Conservation (phyloP, 2,888 invertebrate species). For the Euzetes globulus region DNA sequence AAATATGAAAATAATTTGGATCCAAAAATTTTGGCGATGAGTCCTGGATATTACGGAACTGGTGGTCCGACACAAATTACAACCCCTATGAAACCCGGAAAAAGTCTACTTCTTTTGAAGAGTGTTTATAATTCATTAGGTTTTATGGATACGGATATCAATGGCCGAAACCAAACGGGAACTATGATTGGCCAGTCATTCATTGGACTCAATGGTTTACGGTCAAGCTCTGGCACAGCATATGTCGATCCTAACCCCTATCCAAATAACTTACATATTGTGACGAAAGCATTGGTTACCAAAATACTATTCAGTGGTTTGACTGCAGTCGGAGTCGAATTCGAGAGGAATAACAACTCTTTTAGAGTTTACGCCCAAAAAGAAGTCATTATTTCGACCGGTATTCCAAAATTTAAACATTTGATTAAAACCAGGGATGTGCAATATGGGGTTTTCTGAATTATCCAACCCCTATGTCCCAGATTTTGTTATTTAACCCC, state of each 20-base stretch:
- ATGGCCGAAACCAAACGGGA: slow-evolving; percentile 13
- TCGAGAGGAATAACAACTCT: neutral
- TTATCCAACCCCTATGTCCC: no score
- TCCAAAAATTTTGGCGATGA: neutral
- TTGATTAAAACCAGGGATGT: no score
- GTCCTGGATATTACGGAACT: slow-evolving; percentile 28
- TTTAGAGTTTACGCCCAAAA: neutral
- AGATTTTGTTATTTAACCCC: no score
- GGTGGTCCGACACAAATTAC: neutral
- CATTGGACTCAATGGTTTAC: neutral
- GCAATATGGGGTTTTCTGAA: no score
- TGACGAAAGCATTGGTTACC: slow-evolving; percentile 11
- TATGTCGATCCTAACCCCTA: slow-evolving; percentile 13
- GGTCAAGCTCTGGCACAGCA: neutral
- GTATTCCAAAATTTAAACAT: no score
- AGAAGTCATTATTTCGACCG: neutral
- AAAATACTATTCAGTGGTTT: slow-evolving; percentile 11
- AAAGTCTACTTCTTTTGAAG: no score
- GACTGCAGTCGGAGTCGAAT: slow-evolving; percentile 18
- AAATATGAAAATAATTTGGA: slow-evolving; percentile 27
- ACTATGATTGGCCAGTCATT: neutral
- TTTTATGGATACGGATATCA: neutral
- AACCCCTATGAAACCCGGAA: no score
- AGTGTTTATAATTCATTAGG: no score
- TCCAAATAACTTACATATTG: slow-evolving; percentile 15